Percentiles rank a stretch among this genome's conserved stretches.
Evolutionary conservation across 1,140 invertebrate genomes (phyloP).

Genomic region (Epicauta chinensis): DNA sequence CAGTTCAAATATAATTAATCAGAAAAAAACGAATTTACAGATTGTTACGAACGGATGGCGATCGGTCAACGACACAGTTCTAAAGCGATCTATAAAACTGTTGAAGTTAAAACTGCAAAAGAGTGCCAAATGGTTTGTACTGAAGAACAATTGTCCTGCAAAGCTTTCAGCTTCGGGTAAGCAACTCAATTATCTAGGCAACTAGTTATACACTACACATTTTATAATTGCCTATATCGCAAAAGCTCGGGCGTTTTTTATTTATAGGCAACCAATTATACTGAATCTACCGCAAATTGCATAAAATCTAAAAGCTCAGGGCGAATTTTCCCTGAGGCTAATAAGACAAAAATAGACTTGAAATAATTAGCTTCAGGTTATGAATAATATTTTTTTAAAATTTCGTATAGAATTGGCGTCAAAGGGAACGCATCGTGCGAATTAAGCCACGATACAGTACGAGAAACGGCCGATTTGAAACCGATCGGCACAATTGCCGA

Average conservation of each 20-base stretch:
- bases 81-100: conserved; percentile 32
- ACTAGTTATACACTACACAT: background rate
- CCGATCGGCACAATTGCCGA: conserved; percentile 45
- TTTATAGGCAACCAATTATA: background rate
- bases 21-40: conserved; percentile 23
- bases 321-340: background rate
- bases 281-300: background rate
- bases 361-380: conserved; percentile 1
- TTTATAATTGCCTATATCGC: background rate
- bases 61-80: conserved; percentile 36
- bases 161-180: conserved; percentile 41
- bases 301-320: no score
- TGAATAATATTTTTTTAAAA: conserved; percentile 12
- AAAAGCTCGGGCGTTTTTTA: background rate
- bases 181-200: conserved; percentile 7
- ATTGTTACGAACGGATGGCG: conserved; percentile 40
- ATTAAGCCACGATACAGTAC: conserved; percentile 44
- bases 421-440: conserved; percentile 59
- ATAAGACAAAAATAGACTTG: background rate
- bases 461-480: conserved; percentile 39
- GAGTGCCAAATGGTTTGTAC: conserved; percentile 39
- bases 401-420: conserved; percentile 47
- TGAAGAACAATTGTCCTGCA: conserved; percentile 34
- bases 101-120: conserved; percentile 31
- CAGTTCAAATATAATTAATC: conserved; percentile 8